Conservation (phyloP, 2,113 vertebrate species). For the Corapipo altera region DNA sequence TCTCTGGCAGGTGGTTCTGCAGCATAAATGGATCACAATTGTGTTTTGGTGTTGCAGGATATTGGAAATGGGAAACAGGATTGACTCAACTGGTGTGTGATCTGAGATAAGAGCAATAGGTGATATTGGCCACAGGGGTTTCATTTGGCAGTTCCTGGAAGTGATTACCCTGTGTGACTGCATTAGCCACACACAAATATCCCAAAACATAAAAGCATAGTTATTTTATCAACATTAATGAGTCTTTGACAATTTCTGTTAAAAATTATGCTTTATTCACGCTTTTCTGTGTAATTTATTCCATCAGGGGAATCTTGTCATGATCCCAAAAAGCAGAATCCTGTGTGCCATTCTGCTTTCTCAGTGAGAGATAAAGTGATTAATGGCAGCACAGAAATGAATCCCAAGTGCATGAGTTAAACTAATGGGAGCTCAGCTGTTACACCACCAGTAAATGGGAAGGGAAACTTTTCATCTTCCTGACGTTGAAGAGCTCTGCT, state of each 20-base stretch:
- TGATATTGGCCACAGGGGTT: background rate
- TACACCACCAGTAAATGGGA: background rate
- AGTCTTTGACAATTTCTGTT: background rate
- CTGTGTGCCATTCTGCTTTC: background rate
- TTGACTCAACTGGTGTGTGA: background rate
- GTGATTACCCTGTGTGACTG: background rate
- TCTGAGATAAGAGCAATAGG: background rate
- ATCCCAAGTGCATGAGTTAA: background rate
- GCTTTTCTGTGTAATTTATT: background rate
- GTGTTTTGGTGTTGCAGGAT: background rate
- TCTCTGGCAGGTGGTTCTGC: background rate
- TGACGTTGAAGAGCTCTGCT: background rate
- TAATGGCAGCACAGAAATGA: constrained; percentile 4
- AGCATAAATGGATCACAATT: background rate
- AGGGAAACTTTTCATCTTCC: constrained; percentile 26
- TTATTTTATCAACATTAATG: background rate
- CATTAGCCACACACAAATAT: background rate
- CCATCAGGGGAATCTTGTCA: background rate
- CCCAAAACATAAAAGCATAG: background rate
- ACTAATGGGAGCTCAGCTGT: constrained; percentile 29
- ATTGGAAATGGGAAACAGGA: background rate
- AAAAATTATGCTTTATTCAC: background rate
- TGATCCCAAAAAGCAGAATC: background rate
- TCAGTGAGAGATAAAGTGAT: background rate
- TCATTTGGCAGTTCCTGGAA: background rate